A percentile compares a stretch with the other conserved stretches of the same genome.
Conservation (phyloP, 2,797 vertebrate genomes). For the Rhinogobio ventralis region DNA sequence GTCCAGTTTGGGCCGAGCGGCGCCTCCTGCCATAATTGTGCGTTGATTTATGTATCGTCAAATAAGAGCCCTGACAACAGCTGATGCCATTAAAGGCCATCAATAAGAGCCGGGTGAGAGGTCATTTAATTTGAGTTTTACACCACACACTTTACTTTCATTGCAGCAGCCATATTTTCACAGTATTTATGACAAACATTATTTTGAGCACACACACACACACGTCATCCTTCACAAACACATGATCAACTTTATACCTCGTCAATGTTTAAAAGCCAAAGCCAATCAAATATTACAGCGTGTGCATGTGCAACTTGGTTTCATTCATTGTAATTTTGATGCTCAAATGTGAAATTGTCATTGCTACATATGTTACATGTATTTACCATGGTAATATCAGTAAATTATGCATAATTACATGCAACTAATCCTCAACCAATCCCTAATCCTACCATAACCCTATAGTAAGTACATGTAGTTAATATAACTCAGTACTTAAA, state of each 20-base stretch:
- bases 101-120: slow-evolving; percentile 82
- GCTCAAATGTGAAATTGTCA: background rate
- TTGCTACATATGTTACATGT: too few relatives aligned
- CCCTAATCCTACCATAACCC: too few relatives aligned
- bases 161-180: slow-evolving; percentile 73
- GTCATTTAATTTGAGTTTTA: slow-evolving; percentile 86
- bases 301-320: too few relatives aligned
- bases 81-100: slow-evolving; percentile 80
- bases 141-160: slow-evolving; percentile 80
- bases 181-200: slow-evolving; percentile 81
- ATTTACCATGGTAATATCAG: too few relatives aligned
- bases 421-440: too few relatives aligned
- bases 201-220: slow-evolving; percentile 67
- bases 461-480: too few relatives aligned
- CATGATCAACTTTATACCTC: background rate
- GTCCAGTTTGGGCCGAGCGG: slow-evolving; percentile 59
- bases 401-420: too few relatives aligned
- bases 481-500: too few relatives aligned
- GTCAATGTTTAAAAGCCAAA: background rate
- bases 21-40: slow-evolving; percentile 80
- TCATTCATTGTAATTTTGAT: background rate
- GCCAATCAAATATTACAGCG: background rate
- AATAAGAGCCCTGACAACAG: slow-evolving; percentile 77
- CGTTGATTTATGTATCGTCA: slow-evolving; percentile 82
- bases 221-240: background rate